Evolutionary conservation across 2,888 invertebrate genomes (phyloP), one percentile per base, ranked within the genome.

Genomic region (Papilio gigon): DNA sequence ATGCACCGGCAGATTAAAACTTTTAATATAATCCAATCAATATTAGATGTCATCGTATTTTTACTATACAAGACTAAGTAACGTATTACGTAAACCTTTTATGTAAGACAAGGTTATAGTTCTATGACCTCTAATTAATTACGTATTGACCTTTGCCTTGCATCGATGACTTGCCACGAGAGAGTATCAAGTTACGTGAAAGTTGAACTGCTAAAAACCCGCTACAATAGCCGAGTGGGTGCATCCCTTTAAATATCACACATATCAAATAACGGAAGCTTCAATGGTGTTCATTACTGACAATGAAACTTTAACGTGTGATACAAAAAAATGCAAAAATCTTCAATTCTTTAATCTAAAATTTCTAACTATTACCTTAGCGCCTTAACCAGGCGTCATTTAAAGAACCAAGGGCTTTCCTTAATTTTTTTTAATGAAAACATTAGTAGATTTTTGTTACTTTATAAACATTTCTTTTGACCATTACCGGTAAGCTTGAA

Each of bases 91-190:
- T 47, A n/a, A 42, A 42, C 42, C n/a, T 47, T 47, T 20, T 47
- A 4, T 11, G 12, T 11, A 22, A 12, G 20, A 22, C 47, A 47
- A 47, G 47, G 47, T 22, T 22, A 53, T 53, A 30, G 27, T 50
- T 25, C 25, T 50, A 50, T 14, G 50, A 50, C 25, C 50, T 50
- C 25, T 50, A 27, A 4, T 14, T n/a, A 27, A 53, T 53, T 53
- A n/a, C 27, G 30, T 27, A 17, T 30, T 27, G 27, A 53, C 27
- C 53, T 53, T 27, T 53, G 53, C 53, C 30, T n/a, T 50, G 50
- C 25, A 27, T n/a, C 53, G n/a, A 14, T 27, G 27, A 27, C 11
- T n/a, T 27, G n/a, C 27, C 25, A 47, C 22, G 47, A 22, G 30
- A 53, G 30, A 53, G 6, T 53, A 53, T 53, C n/a, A 6, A 27